These are phyloP conservation scores for Cinclus mexicanus DNA, from an alignment of 2,113 vertebrate species.

Conservation along the genomic window DNA sequence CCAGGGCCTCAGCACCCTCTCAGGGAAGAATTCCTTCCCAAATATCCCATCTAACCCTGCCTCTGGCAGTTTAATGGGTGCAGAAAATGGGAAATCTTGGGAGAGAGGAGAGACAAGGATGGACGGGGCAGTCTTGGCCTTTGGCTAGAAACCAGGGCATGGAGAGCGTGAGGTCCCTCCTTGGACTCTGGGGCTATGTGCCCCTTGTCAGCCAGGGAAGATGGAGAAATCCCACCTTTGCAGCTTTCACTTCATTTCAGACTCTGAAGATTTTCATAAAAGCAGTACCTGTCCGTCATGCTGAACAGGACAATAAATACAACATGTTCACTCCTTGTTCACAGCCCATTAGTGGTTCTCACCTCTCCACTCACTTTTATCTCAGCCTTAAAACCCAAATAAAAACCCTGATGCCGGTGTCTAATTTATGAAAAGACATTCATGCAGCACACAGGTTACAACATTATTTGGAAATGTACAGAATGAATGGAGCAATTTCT, in stretches of 20 bases:
- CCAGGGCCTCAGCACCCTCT: rapidly evolving
- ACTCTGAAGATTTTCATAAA: background rate
- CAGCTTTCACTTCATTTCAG: background rate
- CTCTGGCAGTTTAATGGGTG: background rate
- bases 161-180: background rate
- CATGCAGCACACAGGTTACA: background rate
- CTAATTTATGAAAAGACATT: background rate
- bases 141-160: background rate
- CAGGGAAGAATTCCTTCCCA: background rate
- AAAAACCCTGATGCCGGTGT: background rate
- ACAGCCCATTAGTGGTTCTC: background rate
- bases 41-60: background rate
- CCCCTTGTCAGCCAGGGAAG: rapidly evolving
- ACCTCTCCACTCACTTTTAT: background rate
- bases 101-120: background rate
- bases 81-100: background rate
- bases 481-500: background rate
- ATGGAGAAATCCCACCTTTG: background rate
- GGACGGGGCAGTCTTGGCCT: background rate
- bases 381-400: background rate
- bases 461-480: background rate
- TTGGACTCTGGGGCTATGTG: rapidly evolving
- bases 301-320: background rate
- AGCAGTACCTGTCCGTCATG: background rate
- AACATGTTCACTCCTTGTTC: background rate